A percentile compares a stretch with the other conserved stretches of the same genome.
phyloP scores from a whole-genome alignment of 2,888 invertebrate species.

The Idaea aversata region DNA sequence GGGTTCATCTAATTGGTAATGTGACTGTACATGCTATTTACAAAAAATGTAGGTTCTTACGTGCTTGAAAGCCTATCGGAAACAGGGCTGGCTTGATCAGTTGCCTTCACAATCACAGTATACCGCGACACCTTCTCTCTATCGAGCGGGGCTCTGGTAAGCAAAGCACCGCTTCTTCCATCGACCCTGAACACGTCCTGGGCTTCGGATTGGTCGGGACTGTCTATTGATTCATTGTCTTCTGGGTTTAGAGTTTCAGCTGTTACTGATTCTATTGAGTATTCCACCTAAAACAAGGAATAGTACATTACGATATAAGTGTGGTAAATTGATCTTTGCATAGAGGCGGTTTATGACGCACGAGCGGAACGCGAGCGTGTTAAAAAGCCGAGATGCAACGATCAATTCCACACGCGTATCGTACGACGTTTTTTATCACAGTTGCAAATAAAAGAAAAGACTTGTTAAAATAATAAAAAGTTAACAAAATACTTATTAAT shows the following conservation, averaged over 20 bases:
- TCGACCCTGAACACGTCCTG: constrained; percentile 92
- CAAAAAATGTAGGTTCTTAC: constrained; percentile 40
- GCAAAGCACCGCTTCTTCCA: constrained; percentile 90
- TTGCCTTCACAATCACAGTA: constrained; percentile 90
- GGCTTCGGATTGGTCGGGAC: constrained; percentile 70
- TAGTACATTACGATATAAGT: no score
- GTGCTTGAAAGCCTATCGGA: constrained; percentile 90
- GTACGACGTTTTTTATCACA: no score
- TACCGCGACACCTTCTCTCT: constrained; percentile 93
- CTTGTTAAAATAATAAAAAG: no score
- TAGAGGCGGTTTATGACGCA: no score
- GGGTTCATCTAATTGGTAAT: no score
- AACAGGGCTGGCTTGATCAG: constrained; percentile 90
- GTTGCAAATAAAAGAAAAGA: no score
- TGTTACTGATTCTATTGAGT: constrained; percentile 86
- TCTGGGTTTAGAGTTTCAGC: constrained; percentile 66
- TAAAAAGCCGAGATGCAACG: no score
- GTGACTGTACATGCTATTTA: background rate
- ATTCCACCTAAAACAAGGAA: constrained; percentile 80
- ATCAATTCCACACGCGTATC: no score
- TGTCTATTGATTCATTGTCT: constrained; percentile 61
- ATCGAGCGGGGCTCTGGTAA: constrained; percentile 90
- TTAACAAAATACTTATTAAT: no score
- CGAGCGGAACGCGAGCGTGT: no score
- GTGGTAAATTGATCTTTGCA: no score